phyloP scores from a whole-genome alignment of 2,113 vertebrate genomes.

The Myocastor coypus region DNA sequence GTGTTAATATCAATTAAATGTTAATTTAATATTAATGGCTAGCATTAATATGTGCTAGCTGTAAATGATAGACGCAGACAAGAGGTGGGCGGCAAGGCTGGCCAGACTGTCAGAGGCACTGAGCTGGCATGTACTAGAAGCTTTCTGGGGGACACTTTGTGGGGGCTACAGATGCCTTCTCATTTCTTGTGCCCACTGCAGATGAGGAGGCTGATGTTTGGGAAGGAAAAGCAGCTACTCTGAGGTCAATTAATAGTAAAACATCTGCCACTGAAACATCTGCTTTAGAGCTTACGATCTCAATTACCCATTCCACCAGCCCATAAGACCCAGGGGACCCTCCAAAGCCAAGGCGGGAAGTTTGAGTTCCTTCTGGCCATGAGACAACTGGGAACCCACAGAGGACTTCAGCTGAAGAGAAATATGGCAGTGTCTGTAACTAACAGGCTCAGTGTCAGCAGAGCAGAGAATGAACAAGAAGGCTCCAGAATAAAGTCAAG shows the following conservation, averaged over 20 bases:
- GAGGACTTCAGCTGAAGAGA: neutral
- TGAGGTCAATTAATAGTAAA: neutral
- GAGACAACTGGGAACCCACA: neutral
- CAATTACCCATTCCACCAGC: too few species aligned
- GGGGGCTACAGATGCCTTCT: neutral
- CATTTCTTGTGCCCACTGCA: neutral
- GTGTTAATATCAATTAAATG: too few species aligned
- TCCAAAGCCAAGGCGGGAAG: neutral
- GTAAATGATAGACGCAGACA: neutral
- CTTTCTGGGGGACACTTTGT: neutral
- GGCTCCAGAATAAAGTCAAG: neutral
- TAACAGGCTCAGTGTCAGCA: neutral
- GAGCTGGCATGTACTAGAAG: neutral
- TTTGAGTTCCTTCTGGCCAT: neutral
- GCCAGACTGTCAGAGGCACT: neutral
- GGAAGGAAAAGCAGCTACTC: neutral
- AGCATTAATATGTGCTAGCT: accelerated
- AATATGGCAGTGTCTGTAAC: neutral
- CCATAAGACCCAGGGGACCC: neutral
- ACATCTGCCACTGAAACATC: neutral
- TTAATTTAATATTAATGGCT: neutral
- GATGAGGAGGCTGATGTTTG: neutral
- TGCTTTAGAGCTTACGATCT: neutral
- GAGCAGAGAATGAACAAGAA: neutral
- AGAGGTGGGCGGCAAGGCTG: neutral